Percentiles rank a stretch among this genome's conserved stretches.
Conservation (phyloP, 2,888 invertebrate species). For the Cosmia pyralina region DNA sequence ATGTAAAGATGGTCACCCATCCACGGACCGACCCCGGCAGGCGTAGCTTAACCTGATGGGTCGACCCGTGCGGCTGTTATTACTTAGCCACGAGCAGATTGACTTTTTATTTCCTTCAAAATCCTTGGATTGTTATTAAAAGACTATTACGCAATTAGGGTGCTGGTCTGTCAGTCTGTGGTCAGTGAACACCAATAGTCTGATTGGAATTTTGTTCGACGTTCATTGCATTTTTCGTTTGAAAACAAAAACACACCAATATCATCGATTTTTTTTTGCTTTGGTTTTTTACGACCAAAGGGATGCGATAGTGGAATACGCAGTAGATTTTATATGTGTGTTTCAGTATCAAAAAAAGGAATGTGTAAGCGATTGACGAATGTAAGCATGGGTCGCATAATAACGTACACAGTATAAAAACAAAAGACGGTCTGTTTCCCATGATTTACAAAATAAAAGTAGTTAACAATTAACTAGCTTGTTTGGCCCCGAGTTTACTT, state of each 20-base stretch:
- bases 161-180: neutral
- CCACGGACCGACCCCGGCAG: too few species aligned
- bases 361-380: too few species aligned
- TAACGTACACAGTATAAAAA: too few species aligned
- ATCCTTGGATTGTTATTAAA: neutral
- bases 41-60: too few species aligned
- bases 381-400: too few species aligned
- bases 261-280: neutral
- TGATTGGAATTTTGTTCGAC: neutral
- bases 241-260: constrained; percentile 1
- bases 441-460: neutral
- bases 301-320: too few species aligned
- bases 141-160: neutral
- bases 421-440: neutral
- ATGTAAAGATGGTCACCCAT: too few species aligned
- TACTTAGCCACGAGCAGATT: too few species aligned
- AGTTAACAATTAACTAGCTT: constrained; percentile 5
- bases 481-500: constrained; percentile 10
- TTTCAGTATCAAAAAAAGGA: too few species aligned
- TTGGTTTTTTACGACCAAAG: neutral
- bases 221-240: constrained; percentile 2
- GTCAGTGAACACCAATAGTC: neutral
- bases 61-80: too few species aligned
- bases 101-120: neutral
- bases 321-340: neutral